Base-by-base conservation (phyloP, 2,113 vertebrate genomes). In the Sander vitreus region DNA sequence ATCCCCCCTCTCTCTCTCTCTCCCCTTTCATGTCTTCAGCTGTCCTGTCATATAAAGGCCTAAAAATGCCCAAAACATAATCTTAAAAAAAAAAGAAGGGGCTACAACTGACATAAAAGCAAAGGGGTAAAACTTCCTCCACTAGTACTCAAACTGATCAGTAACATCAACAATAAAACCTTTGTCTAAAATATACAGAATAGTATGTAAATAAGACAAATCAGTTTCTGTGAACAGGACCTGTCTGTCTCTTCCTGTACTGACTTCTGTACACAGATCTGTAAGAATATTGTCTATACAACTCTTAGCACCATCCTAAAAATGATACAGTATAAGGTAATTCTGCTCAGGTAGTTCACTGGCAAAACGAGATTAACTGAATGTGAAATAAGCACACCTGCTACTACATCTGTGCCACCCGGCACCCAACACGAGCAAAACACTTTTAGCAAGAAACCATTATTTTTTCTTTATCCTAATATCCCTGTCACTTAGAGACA, bases 401-500 rank as follows among this genome's bases (percentile, higher is more conserved):
- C 50, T 33, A 5, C 68, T 55, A 48, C 27, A 30, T 74, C 33
- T 45, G 30, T 53, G n/a, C 62, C 62, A 60, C 63, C 62, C 66
- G 47, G 60, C 69, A 25, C 39, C n/a, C 4, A 23, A 23, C 48
- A 48, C 1, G 0, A 6, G 30, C 2, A 2, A 48, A 69, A 18
- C 51, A 48, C 48, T 71, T 62, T 30, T 30, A 53, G 70, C 54
- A 73, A 45, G 15, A 72, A 67, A 43, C 30, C 59, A 19, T 67
- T 33, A 53, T 21, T 19, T 63, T 58, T 55, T 43, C 57, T 63
- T 62, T 55, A 54, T 81, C 19, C 4, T 21, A 8, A 18, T 47
- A 54, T 75, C 80, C 57, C 25, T 55, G 33, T 47, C 64, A 82
- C 57, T 33, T 16, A 23, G n/a, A 60, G 12, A 54, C 48, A 36